These are phyloP conservation scores for Plebejus argus DNA, from an alignment of 2,888 invertebrate species.

Conservation along the genomic window DNA sequence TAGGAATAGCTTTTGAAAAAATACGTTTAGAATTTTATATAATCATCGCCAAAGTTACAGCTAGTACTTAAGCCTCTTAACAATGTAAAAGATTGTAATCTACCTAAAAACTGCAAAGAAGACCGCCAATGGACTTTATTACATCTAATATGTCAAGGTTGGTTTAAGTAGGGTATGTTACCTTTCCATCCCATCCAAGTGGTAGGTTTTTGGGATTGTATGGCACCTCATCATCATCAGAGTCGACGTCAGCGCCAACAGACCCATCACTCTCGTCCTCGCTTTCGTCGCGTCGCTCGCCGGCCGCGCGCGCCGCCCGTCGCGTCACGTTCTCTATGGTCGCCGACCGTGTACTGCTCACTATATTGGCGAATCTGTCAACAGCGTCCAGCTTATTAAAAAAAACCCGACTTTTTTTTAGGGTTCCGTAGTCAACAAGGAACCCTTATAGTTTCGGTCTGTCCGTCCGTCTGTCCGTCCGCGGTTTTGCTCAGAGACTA, in stretches of 20 bases:
- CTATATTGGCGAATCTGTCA: slow-evolving; percentile 88
- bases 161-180: slow-evolving; percentile 46
- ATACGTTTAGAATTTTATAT: no score
- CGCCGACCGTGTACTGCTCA: slow-evolving; percentile 91
- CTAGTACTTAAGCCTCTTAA: no score
- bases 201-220: slow-evolving; percentile 99
- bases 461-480: no score
- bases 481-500: no score
- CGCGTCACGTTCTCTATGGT: slow-evolving; percentile 99
- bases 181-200: slow-evolving; percentile 99
- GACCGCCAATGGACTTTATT: no score
- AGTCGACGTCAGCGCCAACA: slow-evolving; percentile 92
- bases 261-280: slow-evolving; percentile 90
- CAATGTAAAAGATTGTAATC: not conserved
- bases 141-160: no score
- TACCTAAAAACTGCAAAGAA: no score
- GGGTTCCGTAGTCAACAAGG: no score
- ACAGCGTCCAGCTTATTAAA: not conserved
- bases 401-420: no score
- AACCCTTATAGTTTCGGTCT: no score
- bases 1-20: no score
- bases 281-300: slow-evolving; percentile 95
- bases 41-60: no score
- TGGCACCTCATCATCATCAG: slow-evolving; percentile 96
- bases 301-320: slow-evolving; percentile 97